Conservation (phyloP, 2,797 vertebrate genomes). For the Poeciliopsis presidionis region DNA sequence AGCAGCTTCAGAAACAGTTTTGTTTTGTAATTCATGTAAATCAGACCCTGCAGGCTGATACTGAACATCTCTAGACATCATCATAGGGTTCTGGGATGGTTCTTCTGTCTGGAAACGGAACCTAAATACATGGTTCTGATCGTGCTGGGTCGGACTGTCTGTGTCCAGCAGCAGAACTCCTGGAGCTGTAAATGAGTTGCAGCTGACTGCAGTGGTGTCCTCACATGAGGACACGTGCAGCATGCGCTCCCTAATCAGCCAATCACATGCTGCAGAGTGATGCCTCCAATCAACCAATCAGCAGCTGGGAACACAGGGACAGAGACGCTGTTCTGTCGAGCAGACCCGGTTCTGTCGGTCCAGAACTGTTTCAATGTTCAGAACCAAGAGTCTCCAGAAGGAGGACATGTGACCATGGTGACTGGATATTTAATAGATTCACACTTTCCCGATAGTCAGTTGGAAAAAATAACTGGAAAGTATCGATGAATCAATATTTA, state of each 20-base stretch:
- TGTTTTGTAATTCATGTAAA: not conserved
- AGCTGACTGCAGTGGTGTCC: slow-evolving; percentile 44
- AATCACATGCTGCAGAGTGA: slow-evolving; percentile 54
- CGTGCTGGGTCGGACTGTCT: not conserved
- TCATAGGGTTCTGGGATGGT: not conserved
- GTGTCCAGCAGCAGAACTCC: not conserved
- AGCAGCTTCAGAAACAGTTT: not conserved
- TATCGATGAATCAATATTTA: too few species aligned
- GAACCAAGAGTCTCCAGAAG: too few species aligned
- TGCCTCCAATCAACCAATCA: slow-evolving; percentile 69
- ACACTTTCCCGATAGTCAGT: too few species aligned
- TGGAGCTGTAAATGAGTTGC: slow-evolving; percentile 31
- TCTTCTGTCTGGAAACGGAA: not conserved
- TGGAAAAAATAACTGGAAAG: too few species aligned
- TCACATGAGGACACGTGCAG: slow-evolving; percentile 58
- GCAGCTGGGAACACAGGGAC: slow-evolving; percentile 21
- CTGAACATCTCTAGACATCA: not conserved
- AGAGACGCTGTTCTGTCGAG: not conserved
- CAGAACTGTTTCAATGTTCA: too few species aligned
- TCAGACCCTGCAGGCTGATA: not conserved
- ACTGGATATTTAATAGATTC: too few species aligned
- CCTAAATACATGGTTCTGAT: not conserved
- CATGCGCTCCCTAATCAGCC: slow-evolving; percentile 43
- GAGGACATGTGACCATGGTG: too few species aligned
- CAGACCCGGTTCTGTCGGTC: too few species aligned